Percentiles rank a stretch among this genome's conserved stretches.
phyloP scores from a whole-genome alignment of 2,888 invertebrate genomes.

The Morpho helenor region DNA sequence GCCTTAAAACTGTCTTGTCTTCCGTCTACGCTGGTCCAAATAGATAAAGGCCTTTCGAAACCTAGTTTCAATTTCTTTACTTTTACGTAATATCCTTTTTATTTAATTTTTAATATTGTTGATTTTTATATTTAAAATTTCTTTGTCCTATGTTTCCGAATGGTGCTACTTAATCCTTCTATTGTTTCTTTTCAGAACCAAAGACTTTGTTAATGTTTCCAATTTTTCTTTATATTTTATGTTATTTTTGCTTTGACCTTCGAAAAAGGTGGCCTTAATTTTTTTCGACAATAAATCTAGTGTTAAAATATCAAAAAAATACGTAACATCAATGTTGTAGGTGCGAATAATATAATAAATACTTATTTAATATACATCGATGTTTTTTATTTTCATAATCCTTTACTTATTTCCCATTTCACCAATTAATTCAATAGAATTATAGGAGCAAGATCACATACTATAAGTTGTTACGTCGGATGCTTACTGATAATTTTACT shows the following conservation, averaged over 20 bases:
- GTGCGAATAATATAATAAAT: constrained; percentile 64
- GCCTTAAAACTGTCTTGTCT: constrained; percentile 9
- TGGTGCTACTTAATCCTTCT: constrained; percentile 65
- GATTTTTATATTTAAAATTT: constrained; percentile 35
- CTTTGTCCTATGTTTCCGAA: constrained; percentile 49
- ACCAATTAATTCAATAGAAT: too few species aligned
- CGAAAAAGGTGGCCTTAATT: constrained; percentile 46
- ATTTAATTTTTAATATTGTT: constrained; percentile 35
- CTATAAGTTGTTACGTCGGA: too few species aligned
- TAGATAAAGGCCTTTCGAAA: constrained; percentile 31
- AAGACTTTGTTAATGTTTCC: constrained; percentile 54
- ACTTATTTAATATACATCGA: constrained; percentile 69
- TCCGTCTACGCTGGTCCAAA: constrained; percentile 12
- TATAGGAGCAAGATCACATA: too few species aligned
- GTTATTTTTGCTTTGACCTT: constrained; percentile 41
- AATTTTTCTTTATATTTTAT: constrained; percentile 31
- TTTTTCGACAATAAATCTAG: constrained; percentile 57
- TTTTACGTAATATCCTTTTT: constrained; percentile 17
- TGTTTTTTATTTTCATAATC: constrained; percentile 39
- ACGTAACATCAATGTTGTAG: constrained; percentile 55
- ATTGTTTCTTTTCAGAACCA: constrained; percentile 62
- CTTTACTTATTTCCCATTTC: constrained; percentile 9
- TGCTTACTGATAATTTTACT: too few species aligned
- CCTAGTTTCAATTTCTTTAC: constrained; percentile 31
- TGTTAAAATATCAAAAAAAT: constrained; percentile 38